Conservation (phyloP, 2,888 invertebrate genomes). For the Teleogryllus oceanicus region DNA sequence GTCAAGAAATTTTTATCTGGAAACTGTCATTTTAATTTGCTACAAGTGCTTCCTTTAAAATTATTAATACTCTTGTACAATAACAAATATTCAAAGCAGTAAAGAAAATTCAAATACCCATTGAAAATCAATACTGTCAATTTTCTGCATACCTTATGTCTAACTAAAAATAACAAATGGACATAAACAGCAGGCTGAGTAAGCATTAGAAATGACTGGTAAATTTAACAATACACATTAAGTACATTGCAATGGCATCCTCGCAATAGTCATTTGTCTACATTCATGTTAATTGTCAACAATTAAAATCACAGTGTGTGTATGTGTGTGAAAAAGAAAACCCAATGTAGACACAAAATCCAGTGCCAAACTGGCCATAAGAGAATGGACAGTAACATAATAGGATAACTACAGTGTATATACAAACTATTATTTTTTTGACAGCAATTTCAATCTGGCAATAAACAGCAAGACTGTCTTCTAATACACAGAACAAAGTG, state of each 20-base stretch:
- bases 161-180: not conserved
- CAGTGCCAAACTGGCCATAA: not conserved
- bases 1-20: not conserved
- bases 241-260: no score
- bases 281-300: not conserved
- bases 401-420: not conserved
- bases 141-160: no score
- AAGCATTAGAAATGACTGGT: no score
- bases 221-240: no score
- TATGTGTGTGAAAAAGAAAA: not conserved
- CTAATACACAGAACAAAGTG: not conserved
- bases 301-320: not conserved
- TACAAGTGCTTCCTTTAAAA: not conserved
- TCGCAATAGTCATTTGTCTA: not conserved
- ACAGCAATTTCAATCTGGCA: constrained; percentile 9
- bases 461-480: not conserved
- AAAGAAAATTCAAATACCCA: not conserved
- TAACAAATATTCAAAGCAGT: constrained; percentile 1
- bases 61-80: not conserved
- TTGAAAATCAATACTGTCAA: not conserved
- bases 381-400: not conserved
- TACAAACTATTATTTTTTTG: constrained; percentile 3
- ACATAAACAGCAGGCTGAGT: not conserved
- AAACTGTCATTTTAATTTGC: not conserved
- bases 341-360: not conserved